Evolutionary conservation across 2,797 vertebrate species (phyloP).

Genomic region (Tauraco hartlaubi): DNA sequence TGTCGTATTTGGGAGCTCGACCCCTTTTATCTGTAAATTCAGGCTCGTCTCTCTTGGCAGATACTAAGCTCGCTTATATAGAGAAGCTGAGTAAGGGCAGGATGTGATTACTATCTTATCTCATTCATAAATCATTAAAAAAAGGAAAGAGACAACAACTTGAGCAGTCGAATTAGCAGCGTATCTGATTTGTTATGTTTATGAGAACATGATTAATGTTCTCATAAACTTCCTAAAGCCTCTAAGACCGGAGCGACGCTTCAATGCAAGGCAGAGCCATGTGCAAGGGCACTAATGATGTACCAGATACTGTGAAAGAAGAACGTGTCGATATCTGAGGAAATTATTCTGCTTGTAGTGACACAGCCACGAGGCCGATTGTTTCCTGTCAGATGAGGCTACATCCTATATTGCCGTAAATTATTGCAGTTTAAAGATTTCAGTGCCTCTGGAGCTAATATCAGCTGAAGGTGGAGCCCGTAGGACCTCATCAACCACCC

Average conservation of each 20-base stretch:
- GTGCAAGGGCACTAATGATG: not conserved
- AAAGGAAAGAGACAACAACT: not conserved
- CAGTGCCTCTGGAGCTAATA: not conserved
- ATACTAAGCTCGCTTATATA: not conserved
- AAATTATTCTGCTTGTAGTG: not conserved
- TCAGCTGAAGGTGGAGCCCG: not conserved
- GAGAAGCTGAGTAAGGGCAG: not conserved
- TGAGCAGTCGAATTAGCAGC: not conserved
- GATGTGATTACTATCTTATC: constrained; percentile 57
- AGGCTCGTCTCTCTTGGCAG: not conserved
- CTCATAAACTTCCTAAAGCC: not conserved
- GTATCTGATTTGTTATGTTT: not conserved
- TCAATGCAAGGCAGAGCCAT: not conserved
- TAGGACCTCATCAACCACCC: accelerated
- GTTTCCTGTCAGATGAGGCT: not conserved
- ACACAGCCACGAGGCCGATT: accelerated
- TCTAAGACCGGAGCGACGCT: not conserved
- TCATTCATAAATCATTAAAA: not conserved
- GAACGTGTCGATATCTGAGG: not conserved
- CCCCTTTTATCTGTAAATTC: not conserved
- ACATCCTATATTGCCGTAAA: not conserved
- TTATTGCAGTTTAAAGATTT: not conserved
- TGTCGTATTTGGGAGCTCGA: not conserved
- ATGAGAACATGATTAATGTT: not conserved
- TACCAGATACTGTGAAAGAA: accelerated